Percentiles rank a stretch among this genome's conserved stretches.
These are phyloP conservation scores for Chloropsis cyanopogon DNA, from an alignment of 2,113 vertebrate genomes.

Conservation along the genomic window DNA sequence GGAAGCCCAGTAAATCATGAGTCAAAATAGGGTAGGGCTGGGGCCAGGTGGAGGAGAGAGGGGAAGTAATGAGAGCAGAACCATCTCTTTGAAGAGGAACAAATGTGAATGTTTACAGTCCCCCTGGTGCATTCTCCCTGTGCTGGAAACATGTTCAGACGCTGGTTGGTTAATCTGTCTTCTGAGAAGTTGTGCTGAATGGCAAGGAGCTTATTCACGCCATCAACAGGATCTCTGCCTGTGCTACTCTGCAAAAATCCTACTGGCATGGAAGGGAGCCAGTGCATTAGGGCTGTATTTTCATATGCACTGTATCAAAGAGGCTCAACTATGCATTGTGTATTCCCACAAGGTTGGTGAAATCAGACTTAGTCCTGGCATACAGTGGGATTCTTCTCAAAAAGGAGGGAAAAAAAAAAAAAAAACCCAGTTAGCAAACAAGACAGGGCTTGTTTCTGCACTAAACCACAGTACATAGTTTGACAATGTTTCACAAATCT, in stretches of 20 bases:
- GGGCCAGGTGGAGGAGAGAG: neutral
- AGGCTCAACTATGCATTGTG: neutral
- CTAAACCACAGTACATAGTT: neutral
- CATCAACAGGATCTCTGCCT: neutral
- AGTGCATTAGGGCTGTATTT: neutral
- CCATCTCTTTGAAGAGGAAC: conserved; percentile 53
- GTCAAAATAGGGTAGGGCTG: conserved; percentile 21
- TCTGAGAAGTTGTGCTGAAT: neutral
- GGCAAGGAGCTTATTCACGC: neutral
- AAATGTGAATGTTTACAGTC: conserved; percentile 52
- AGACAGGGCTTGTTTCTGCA: neutral
- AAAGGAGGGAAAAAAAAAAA: neutral
- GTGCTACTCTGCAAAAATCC: neutral
- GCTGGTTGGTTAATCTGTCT: conserved; percentile 15
- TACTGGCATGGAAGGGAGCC: neutral
- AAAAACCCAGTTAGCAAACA: neutral
- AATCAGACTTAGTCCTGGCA: neutral
- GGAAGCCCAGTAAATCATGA: conserved; percentile 64
- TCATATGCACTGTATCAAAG: neutral
- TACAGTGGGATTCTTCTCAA: neutral
- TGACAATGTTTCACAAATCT: neutral
- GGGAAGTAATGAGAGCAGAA: conserved; percentile 31
- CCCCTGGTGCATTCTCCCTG: neutral
- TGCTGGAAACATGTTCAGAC: conserved; percentile 27
- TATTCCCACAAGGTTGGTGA: neutral